Conservation (phyloP, 2,888 invertebrate genomes). For the Drosophila pseudotakahashii region DNA sequence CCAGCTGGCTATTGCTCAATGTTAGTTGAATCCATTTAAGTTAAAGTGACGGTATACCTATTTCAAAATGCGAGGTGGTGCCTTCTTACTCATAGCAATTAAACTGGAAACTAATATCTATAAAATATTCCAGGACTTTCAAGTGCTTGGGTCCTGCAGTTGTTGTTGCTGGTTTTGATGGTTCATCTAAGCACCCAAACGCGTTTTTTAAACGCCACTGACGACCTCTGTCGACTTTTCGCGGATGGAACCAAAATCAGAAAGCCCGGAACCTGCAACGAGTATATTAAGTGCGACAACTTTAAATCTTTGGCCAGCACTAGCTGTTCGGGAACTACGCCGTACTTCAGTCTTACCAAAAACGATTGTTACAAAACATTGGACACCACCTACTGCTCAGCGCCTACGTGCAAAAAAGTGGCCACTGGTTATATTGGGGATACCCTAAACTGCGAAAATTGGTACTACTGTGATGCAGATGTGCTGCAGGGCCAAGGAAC, state of each 20-base stretch:
- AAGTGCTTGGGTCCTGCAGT: background rate
- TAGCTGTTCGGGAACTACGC: constrained; percentile 15
- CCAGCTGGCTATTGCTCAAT: constrained; percentile 11
- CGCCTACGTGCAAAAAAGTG: constrained; percentile 46
- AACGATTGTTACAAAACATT: constrained; percentile 16
- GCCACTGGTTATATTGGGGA: constrained; percentile 61
- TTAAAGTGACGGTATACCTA: constrained; percentile 1
- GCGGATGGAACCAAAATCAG: constrained; percentile 65
- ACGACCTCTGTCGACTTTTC: constrained; percentile 74
- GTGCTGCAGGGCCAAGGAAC: constrained; percentile 23
- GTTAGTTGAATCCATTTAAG: constrained; percentile 42
- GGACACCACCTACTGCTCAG: constrained; percentile 55
- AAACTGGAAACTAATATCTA: background rate
- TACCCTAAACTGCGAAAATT: constrained; percentile 68
- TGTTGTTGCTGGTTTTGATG: constrained; percentile 40
- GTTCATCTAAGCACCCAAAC: constrained; percentile 52
- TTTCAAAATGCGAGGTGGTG: constrained; percentile 52
- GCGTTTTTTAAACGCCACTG: constrained; percentile 37
- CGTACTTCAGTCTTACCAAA: constrained; percentile 28
- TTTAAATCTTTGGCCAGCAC: constrained; percentile 8
- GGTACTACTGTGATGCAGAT: constrained; percentile 62
- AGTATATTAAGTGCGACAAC: constrained; percentile 62
- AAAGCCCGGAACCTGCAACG: constrained; percentile 70
- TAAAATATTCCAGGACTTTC: constrained; percentile 32
- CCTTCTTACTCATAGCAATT: background rate